Evolutionary conservation across 2,113 vertebrate species (phyloP).

Genomic region (Prietella phreatophila): DNA sequence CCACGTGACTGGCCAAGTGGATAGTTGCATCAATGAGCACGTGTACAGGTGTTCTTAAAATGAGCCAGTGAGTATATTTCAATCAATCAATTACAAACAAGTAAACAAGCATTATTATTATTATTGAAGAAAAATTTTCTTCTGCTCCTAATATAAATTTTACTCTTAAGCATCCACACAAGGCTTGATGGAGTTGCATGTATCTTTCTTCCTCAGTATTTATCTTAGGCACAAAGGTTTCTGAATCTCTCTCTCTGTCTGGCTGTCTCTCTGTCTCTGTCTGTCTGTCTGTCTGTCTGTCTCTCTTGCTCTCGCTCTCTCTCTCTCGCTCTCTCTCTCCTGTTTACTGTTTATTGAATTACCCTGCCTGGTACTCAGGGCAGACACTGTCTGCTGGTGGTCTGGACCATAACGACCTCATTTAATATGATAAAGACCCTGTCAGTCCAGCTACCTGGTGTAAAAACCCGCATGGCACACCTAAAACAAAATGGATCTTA

Average conservation of each 20-base stretch:
- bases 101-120: neutral
- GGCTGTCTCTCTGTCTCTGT: neutral
- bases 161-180: neutral
- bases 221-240: constrained; percentile 3
- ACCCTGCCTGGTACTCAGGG: constrained; percentile 1
- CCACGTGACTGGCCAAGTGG: neutral
- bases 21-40: neutral
- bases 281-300: neutral
- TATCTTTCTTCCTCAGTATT: too few species aligned
- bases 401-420: constrained; percentile 34
- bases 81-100: neutral
- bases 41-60: neutral
- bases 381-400: constrained; percentile 30
- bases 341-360: constrained; percentile 33
- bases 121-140: neutral
- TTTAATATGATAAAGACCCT: constrained; percentile 44
- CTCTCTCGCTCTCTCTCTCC: neutral
- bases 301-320: neutral
- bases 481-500: neutral
- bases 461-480: constrained; percentile 14
- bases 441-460: constrained; percentile 31
- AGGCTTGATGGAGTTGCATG: neutral
- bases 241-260: neutral
- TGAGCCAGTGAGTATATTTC: neutral
- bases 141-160: neutral